A percentile compares a stretch with the other conserved stretches of the same genome.
Conservation (phyloP, 1,140 invertebrate genomes). For the Diprion similis region DNA sequence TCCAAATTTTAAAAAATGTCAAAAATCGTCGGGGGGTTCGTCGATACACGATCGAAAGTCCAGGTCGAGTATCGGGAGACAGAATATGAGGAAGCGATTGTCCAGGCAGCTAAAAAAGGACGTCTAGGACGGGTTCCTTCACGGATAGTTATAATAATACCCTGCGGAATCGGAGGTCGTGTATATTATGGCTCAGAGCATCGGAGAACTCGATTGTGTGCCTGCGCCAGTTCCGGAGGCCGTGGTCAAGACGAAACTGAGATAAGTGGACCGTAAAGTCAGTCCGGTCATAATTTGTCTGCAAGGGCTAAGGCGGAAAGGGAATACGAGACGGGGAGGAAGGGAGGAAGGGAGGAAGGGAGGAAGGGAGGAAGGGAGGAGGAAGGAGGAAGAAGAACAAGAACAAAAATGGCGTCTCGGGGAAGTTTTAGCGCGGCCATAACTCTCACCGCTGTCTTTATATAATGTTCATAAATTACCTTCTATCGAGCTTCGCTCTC, state of each 20-base stretch:
- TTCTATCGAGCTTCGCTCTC: background rate
- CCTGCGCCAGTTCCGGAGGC: background rate
- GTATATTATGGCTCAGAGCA: background rate
- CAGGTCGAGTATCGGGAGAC: too few relatives aligned
- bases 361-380: background rate
- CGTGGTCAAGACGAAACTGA: conserved; percentile 3
- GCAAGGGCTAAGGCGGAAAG: background rate
- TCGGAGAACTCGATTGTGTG: background rate
- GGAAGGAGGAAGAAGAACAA: background rate
- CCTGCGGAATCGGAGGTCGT: too few relatives aligned
- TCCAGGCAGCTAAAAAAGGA: background rate
- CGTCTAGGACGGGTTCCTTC: background rate
- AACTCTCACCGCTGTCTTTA: background rate
- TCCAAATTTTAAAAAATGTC: too few relatives aligned
- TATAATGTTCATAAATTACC: conserved; percentile 6
- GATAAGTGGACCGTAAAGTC: conserved; percentile 7
- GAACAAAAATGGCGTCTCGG: background rate
- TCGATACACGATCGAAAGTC: too few relatives aligned
- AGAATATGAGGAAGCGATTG: too few relatives aligned
- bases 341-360: background rate
- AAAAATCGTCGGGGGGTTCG: too few relatives aligned
- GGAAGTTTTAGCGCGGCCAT: background rate
- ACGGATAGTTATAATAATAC: background rate
- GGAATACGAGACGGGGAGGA: background rate
- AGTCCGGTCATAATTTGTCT: background rate